Conservation (phyloP, 2,888 invertebrate species). For the Idaea dimidiata region DNA sequence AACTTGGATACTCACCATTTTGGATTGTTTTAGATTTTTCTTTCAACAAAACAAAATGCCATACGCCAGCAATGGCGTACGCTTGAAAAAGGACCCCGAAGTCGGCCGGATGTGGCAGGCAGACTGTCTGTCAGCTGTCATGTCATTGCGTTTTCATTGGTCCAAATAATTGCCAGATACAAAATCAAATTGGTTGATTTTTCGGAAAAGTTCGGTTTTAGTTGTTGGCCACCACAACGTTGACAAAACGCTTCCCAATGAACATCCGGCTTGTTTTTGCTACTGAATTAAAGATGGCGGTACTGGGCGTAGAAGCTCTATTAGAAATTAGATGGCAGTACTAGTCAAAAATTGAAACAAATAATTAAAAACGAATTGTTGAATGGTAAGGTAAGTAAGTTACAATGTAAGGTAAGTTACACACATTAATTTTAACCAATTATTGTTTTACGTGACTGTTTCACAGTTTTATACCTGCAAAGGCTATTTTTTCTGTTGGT, state of each 20-base stretch:
- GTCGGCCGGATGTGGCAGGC: constrained; percentile 64
- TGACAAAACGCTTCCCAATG: neutral
- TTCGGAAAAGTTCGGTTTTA: neutral
- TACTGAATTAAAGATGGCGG: constrained; percentile 32
- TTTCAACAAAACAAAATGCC: constrained; percentile 85
- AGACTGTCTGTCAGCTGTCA: constrained; percentile 15
- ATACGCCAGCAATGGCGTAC: constrained; percentile 95
- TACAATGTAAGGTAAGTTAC: too few species aligned
- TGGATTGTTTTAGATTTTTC: constrained; percentile 91
- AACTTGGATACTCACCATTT: constrained; percentile 84
- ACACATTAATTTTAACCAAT: too few species aligned
- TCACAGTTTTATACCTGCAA: too few species aligned
- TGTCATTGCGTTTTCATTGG: constrained; percentile 13
- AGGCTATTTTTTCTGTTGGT: too few species aligned
- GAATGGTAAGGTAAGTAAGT: too few species aligned
- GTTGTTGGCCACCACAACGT: neutral
- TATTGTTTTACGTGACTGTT: too few species aligned
- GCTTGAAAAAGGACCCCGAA: constrained; percentile 86
- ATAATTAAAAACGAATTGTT: too few species aligned
- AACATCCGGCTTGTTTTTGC: constrained; percentile 10
- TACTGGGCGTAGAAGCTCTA: neutral
- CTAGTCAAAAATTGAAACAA: neutral
- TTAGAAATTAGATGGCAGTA: neutral
- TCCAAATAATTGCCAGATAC: constrained; percentile 39
- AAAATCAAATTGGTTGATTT: neutral